phyloP scores from a whole-genome alignment of 2,888 invertebrate species.

The Tholera decimalis region DNA sequence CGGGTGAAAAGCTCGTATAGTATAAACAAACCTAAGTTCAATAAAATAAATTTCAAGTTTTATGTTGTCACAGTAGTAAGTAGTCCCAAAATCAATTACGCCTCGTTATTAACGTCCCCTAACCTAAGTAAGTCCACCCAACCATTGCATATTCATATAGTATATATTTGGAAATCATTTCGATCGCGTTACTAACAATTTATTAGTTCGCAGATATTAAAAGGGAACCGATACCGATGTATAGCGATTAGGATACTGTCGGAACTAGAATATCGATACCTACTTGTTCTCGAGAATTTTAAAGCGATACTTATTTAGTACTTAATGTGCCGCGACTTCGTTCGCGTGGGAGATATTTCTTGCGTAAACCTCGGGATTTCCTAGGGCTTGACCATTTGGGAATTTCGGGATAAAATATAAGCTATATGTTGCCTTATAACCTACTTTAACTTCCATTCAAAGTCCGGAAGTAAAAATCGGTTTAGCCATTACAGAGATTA shows the following conservation, averaged over 20 bases:
- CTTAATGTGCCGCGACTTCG: too few species aligned
- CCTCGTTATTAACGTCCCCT: conserved; percentile 29
- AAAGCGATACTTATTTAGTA: neutral
- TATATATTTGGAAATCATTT: conserved; percentile 47
- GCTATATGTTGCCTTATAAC: too few species aligned
- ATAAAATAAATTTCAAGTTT: too few species aligned
- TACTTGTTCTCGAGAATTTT: neutral
- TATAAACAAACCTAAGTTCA: too few species aligned
- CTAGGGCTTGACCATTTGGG: too few species aligned
- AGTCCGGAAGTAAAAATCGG: too few species aligned
- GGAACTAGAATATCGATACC: neutral
- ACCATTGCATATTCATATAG: conserved; percentile 48
- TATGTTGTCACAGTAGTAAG: neutral
- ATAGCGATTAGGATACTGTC: neutral
- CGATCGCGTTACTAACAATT: conserved; percentile 44
- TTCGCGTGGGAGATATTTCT: too few species aligned
- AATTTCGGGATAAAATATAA: too few species aligned
- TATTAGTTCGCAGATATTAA: conserved; percentile 34
- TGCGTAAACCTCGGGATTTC: too few species aligned
- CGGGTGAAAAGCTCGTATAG: too few species aligned
- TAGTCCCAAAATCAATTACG: conserved; percentile 45
- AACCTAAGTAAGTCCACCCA: conserved; percentile 36
- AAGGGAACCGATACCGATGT: neutral
- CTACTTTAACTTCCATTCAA: too few species aligned
- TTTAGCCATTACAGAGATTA: too few species aligned